phyloP scores from a whole-genome alignment of 1,140 invertebrate genomes.

The Hypothenemus hampei region DNA sequence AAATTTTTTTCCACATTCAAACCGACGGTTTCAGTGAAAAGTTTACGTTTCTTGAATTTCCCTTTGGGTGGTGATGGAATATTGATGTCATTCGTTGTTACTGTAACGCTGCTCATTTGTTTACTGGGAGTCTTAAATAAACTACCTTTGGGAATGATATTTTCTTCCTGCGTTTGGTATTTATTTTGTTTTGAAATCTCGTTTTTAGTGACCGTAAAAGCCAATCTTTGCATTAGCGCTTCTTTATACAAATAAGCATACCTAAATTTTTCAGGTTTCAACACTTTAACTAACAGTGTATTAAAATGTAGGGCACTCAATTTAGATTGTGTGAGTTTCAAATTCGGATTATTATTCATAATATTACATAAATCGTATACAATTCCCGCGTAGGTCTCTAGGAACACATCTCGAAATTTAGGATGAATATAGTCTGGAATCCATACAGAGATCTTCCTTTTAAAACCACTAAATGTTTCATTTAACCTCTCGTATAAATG shows the following conservation, averaged over 20 bases:
- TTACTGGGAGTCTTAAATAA: too few species aligned
- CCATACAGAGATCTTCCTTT: constrained; percentile 4
- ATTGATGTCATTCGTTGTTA: too few species aligned
- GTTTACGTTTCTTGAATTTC: too few species aligned
- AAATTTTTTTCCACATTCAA: too few species aligned
- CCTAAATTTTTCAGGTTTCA: constrained; percentile 8
- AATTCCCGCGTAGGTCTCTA: constrained; percentile 19
- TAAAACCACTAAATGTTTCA: background rate
- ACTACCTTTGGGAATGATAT: too few species aligned
- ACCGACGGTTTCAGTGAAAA: too few species aligned
- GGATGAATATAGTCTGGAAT: constrained; percentile 13
- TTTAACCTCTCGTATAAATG: constrained; percentile 10
- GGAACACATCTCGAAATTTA: constrained; percentile 9
- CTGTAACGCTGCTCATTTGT: too few species aligned
- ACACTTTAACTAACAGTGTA: constrained; percentile 5
- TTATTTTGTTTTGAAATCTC: background rate
- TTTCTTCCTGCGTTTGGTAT: background rate
- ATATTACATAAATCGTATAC: constrained; percentile 21
- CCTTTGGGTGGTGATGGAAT: too few species aligned
- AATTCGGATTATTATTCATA: too few species aligned
- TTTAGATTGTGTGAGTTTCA: too few species aligned
- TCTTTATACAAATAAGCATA: constrained; percentile 18
- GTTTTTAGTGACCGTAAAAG: background rate
- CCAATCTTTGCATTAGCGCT: constrained; percentile 17
- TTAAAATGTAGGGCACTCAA: constrained; percentile 18